Conservation (phyloP, 2,113 vertebrate genomes). For the Pomatostomus ruficeps region DNA sequence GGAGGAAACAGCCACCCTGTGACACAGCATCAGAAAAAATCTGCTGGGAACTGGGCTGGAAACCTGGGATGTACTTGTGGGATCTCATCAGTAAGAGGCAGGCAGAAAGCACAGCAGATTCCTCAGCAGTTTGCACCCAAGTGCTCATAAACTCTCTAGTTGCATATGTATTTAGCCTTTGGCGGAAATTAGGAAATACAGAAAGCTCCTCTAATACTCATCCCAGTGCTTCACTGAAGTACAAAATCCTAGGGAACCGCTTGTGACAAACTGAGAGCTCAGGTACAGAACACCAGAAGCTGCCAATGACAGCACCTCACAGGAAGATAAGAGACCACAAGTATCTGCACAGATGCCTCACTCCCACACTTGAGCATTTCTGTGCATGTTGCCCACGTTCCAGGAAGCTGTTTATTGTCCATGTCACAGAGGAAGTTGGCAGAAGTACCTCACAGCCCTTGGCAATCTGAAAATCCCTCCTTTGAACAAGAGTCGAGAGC, state of each 20-base stretch:
- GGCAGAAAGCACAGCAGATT: not conserved
- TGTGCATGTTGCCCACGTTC: not conserved
- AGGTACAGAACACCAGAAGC: not conserved
- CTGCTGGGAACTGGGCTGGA: not conserved
- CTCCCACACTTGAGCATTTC: not conserved
- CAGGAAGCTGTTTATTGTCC: not conserved
- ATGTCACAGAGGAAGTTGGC: not conserved
- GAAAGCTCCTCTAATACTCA: not conserved
- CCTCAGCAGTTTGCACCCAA: not conserved
- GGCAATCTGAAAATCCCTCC: not conserved
- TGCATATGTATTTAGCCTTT: not conserved
- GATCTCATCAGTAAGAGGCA: not conserved
- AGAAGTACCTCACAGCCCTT: not conserved
- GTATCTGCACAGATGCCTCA: not conserved
- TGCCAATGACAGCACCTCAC: not conserved
- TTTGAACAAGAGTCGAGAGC: not conserved
- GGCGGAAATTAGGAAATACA: not conserved
- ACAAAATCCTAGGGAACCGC: not conserved
- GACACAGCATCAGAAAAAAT: not conserved
- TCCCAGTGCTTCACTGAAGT: not conserved
- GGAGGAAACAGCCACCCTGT: not conserved
- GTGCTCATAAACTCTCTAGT: accelerated
- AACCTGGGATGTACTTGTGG: not conserved
- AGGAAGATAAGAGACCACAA: not conserved
- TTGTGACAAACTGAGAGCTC: not conserved